Conservation (phyloP, 1,140 invertebrate genomes). For the Phortica variegata region DNA sequence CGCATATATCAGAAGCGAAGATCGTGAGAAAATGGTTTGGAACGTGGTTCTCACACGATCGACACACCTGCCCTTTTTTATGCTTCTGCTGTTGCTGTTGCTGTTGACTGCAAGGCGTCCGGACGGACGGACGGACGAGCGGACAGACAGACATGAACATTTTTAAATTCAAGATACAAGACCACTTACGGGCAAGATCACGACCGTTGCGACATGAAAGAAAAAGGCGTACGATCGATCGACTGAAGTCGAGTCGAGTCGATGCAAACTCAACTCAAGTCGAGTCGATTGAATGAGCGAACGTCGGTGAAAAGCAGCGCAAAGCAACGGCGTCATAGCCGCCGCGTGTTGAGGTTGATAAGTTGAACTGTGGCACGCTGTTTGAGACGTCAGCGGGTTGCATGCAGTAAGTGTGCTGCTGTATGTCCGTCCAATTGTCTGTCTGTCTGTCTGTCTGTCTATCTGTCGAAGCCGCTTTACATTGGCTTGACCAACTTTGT, state of each 20-base stretch:
- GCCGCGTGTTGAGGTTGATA: no score
- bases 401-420: constrained; percentile 46
- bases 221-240: constrained; percentile 30
- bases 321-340: no score
- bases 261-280: no score
- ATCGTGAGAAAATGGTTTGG: constrained; percentile 58
- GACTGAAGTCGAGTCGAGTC: no score
- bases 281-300: no score
- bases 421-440: no score
- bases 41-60: constrained; percentile 58
- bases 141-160: background rate
- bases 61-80: constrained; percentile 58
- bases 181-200: constrained; percentile 56
- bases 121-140: no score
- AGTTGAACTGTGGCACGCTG: no score
- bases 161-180: constrained; percentile 52
- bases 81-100: constrained; percentile 6
- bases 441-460: no score
- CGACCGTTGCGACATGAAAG: constrained; percentile 42
- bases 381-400: constrained; percentile 4
- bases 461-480: background rate
- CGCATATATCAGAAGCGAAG: constrained; percentile 48
- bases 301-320: no score
- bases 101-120: constrained; percentile 1
- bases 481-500: constrained; percentile 51